A percentile compares a stretch with the other conserved stretches of the same genome.
Evolutionary conservation across 2,797 vertebrate genomes (phyloP).

Genomic region (Phataginus tricuspis): DNA sequence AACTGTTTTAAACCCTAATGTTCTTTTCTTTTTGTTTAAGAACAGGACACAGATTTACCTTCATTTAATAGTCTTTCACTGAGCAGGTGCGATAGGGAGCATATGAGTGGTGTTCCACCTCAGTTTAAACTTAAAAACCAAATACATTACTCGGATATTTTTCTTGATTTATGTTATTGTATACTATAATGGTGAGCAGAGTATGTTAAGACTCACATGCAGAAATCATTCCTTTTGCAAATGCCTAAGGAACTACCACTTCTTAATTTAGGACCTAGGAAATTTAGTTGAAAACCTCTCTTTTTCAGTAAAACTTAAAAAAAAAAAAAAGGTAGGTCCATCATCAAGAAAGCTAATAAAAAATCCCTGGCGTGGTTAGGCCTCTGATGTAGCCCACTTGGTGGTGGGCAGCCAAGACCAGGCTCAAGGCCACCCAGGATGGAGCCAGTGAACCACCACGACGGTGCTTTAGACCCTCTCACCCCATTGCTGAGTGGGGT

Average conservation of each 20-base stretch:
- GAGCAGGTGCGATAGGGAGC: background rate
- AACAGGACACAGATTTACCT: background rate
- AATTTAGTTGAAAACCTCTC: background rate
- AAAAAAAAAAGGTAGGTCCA: background rate
- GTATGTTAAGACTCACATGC: background rate
- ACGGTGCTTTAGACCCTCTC: background rate
- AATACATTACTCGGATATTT: background rate
- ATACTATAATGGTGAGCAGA: background rate
- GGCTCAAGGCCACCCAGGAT: background rate
- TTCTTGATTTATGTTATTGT: background rate
- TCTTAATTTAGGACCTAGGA: background rate
- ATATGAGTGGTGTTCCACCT: background rate
- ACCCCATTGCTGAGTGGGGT: background rate
- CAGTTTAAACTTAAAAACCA: slow-evolving; percentile 36
- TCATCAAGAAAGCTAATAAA: background rate
- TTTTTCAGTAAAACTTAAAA: background rate
- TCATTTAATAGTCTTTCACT: background rate
- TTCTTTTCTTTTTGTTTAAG: slow-evolving; percentile 34
- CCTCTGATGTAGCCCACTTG: background rate
- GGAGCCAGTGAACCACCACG: background rate
- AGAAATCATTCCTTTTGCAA: slow-evolving; percentile 1
- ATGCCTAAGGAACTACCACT: background rate
- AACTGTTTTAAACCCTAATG: background rate
- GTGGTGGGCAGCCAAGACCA: background rate
- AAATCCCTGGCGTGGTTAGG: background rate